Evolutionary conservation across 2,888 invertebrate species (phyloP).

Genomic region (Sinelater perroti): DNA sequence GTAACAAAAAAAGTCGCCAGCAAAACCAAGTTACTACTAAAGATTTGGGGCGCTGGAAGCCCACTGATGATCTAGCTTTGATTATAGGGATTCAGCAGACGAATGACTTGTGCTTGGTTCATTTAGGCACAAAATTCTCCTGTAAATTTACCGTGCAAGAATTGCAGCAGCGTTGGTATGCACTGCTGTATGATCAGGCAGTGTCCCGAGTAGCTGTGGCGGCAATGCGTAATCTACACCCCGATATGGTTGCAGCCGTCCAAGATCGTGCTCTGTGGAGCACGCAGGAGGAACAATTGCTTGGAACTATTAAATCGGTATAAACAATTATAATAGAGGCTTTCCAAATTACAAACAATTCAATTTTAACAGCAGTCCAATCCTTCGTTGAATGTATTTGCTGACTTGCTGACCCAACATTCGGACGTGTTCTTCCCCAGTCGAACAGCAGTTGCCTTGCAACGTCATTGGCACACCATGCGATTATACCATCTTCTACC

Average conservation of each 20-base stretch:
- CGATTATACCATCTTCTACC: conserved; percentile 91
- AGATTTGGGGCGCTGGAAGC: conserved; percentile 95
- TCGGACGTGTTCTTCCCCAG: conserved; percentile 87
- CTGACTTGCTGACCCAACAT: conserved; percentile 83
- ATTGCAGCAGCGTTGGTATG: conserved; percentile 95
- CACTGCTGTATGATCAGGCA: conserved; percentile 92
- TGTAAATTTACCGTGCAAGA: conserved; percentile 94
- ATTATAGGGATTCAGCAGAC: conserved; percentile 93
- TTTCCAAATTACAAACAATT: neutral
- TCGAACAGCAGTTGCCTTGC: conserved; percentile 84
- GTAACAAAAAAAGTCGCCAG: conserved; percentile 70
- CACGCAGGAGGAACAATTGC: conserved; percentile 85
- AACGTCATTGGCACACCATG: conserved; percentile 91
- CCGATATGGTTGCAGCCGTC: conserved; percentile 85
- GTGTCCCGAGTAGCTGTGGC: conserved; percentile 91
- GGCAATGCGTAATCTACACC: conserved; percentile 93
- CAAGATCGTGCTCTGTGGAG: conserved; percentile 91
- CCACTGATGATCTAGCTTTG: conserved; percentile 93
- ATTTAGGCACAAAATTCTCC: conserved; percentile 93
- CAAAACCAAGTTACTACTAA: conserved; percentile 78
- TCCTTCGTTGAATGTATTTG: conserved; percentile 81
- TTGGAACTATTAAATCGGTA: conserved; percentile 84
- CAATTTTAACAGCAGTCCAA: conserved; percentile 56
- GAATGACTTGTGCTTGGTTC: conserved; percentile 82
- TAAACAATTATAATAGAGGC: conserved; percentile 57